Conservation (phyloP, 2,888 invertebrate species). For the Meteorus colon region DNA sequence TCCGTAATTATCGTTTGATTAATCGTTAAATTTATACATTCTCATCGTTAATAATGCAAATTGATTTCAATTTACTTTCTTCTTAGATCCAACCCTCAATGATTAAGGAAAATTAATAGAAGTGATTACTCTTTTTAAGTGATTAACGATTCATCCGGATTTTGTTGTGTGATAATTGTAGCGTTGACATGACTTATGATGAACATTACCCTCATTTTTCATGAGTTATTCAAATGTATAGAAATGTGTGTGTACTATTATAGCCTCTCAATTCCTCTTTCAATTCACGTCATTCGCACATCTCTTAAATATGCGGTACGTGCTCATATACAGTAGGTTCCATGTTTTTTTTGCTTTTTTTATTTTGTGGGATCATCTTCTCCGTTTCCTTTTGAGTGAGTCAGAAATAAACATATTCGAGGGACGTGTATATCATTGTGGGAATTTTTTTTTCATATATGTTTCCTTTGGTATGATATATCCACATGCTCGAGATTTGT, state of each 20-base stretch:
- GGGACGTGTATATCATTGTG: background rate
- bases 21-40: background rate
- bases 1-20: background rate
- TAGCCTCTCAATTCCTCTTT: background rate
- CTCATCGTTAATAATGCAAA: background rate
- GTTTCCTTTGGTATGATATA: background rate
- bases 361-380: background rate
- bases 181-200: background rate
- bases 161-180: background rate
- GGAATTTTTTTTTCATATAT: background rate
- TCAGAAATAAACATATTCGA: background rate
- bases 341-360: background rate
- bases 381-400: background rate
- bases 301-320: conserved; percentile 18
- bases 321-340: background rate
- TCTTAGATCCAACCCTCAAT: background rate
- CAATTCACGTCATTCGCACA: conserved; percentile 18
- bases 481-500: background rate
- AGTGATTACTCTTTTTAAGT: background rate
- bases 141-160: background rate
- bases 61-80: background rate
- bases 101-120: background rate
- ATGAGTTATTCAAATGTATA: background rate
- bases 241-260: background rate
- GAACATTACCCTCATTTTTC: background rate